Base-by-base conservation (phyloP, 2,797 vertebrate species). In the Nannoperca obscura region DNA sequence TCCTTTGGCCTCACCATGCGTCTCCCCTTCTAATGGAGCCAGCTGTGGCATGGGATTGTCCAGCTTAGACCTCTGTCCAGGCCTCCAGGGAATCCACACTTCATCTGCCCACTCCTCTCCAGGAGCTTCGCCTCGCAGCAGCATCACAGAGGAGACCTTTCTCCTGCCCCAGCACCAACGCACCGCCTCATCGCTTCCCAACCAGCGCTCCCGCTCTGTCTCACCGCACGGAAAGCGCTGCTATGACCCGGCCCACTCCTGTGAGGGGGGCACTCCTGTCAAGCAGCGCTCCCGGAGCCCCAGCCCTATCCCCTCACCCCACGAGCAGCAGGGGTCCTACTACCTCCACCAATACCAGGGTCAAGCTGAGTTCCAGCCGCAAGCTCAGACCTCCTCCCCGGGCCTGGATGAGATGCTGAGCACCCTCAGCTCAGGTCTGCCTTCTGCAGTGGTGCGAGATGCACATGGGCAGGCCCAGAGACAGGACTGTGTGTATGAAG, bases 51-150 rank as follows among this genome's bases (percentile, higher is more conserved):
- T 91, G 85, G 95, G 91, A 0, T 67, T 90, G 62, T 95, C 96
- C 40, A 94, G 95, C 87, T 95, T 97, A 83, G 97, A 98, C 91
- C 96, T 98, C 91, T 97, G 96, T 90, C 95, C 96, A 0, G 95
- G 95, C 80, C 94, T 98, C 90, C 97, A 97, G 95, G 95, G 95
- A 91, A 96, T 97, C 95, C 95, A 96, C 89, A 95, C 96, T 81
- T 97, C 97, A 87, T 98, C 97, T 83, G 94, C 95, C 88, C 97
- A 96, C 94, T 96, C 97, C 87, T 97, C 97, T 92, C 97, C 97
- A 80, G 96, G 96, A 94, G 96, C 97, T 78, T 98, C 97, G 63
- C 97, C 97, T 91, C 95, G 94, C 90, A 94, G 95, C 95, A 96
- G 97, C 92, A 89, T 96, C 95, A 96, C 95, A 53, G 97, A 98